These are phyloP conservation scores for Eriosoma lanigerum DNA, from an alignment of 1,140 invertebrate genomes.

Conservation along the genomic window DNA sequence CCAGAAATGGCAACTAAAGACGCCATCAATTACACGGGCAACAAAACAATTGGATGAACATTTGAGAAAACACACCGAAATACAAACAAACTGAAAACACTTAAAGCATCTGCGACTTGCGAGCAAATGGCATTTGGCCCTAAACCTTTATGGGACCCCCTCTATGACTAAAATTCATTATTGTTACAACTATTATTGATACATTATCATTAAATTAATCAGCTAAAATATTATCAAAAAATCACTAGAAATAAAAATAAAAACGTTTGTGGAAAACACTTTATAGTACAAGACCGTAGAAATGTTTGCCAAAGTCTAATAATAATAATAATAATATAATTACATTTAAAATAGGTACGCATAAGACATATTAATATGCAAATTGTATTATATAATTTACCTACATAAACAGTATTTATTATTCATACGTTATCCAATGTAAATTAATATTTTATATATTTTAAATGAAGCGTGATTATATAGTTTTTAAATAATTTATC, in stretches of 20 bases:
- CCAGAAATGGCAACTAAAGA: constrained; percentile 6
- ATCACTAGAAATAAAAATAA: neutral
- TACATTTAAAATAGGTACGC: too few species aligned
- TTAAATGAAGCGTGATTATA: too few species aligned
- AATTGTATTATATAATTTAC: too few species aligned
- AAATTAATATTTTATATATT: too few species aligned
- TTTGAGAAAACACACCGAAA: constrained; percentile 28
- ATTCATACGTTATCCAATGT: too few species aligned
- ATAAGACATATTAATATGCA: too few species aligned
- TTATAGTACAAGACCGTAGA: too few species aligned
- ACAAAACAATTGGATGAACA: constrained; percentile 21
- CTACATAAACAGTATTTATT: too few species aligned
- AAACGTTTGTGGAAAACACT: neutral
- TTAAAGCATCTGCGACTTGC: constrained; percentile 3
- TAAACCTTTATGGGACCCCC: neutral
- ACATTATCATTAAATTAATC: neutral
- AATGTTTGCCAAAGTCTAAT: too few species aligned
- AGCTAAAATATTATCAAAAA: neutral
- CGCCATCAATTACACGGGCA: constrained; percentile 22
- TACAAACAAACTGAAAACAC: constrained; percentile 5
- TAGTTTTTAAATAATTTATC: too few species aligned
- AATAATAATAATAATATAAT: too few species aligned
- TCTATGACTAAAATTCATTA: neutral
- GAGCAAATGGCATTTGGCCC: neutral
- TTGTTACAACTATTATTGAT: neutral